phyloP scores from a whole-genome alignment of 1,140 invertebrate genomes.

The Apolygus lucorum region DNA sequence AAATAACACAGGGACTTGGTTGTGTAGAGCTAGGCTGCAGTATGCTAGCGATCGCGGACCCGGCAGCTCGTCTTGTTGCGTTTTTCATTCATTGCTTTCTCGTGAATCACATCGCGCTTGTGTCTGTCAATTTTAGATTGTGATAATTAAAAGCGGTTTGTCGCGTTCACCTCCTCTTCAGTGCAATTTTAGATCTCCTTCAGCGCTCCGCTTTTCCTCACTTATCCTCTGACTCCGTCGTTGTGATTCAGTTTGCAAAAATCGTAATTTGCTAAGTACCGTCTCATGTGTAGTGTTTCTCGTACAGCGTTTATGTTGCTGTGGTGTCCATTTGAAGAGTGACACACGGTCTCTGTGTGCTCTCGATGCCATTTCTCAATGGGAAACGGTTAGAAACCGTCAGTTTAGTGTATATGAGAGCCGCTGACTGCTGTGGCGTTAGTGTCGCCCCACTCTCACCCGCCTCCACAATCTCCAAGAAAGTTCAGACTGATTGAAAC shows the following conservation, averaged over 20 bases:
- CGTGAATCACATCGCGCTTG: neutral
- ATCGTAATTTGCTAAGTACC: neutral
- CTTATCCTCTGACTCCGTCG: neutral
- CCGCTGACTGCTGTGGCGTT: no score
- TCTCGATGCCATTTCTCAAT: no score
- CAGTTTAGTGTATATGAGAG: no score
- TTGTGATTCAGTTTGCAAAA: neutral
- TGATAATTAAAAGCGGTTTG: neutral
- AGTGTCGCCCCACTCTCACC: no score
- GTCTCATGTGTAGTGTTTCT: neutral
- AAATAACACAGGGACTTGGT: constrained; percentile 28
- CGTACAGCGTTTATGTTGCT: no score
- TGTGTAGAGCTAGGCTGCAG: constrained; percentile 17
- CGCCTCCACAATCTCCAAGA: no score
- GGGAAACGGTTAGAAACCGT: no score
- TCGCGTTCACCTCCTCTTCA: neutral
- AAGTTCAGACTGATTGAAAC: no score
- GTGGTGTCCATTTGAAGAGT: no score
- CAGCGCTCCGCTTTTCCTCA: neutral
- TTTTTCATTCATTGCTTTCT: neutral
- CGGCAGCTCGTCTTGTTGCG: neutral
- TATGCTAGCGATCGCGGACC: constrained; percentile 10
- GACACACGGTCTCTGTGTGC: no score
- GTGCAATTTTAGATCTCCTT: neutral
- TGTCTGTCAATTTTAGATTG: no score